A percentile compares a stretch with the other conserved stretches of the same genome.
Evolutionary conservation across 1,140 invertebrate genomes (phyloP).

Genomic region (Agrilus planipennis): DNA sequence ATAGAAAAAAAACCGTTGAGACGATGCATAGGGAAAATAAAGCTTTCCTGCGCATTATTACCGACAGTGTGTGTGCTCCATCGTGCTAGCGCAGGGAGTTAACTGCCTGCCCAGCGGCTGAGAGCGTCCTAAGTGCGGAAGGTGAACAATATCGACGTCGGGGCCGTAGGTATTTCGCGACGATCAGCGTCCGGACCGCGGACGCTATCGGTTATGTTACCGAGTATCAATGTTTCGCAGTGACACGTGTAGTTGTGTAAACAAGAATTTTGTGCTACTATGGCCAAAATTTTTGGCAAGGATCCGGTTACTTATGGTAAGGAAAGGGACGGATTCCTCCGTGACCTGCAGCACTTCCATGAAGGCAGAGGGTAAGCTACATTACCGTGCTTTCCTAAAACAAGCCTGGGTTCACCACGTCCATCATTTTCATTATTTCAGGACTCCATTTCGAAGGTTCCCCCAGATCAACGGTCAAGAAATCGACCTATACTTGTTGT

Average conservation of each 20-base stretch:
- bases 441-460: constrained; percentile 59
- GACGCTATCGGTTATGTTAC: constrained; percentile 22
- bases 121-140: constrained; percentile 30
- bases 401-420: background rate
- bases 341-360: constrained; percentile 62
- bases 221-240: constrained; percentile 16
- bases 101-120: constrained; percentile 27
- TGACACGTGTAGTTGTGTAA: constrained; percentile 27
- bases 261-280: constrained; percentile 26
- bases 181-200: constrained; percentile 10
- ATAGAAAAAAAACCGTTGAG: too few species aligned
- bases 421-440: constrained; percentile 37
- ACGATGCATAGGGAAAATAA: too few species aligned
- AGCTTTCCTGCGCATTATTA: constrained; percentile 32
- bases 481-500: constrained; percentile 83
- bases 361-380: constrained; percentile 59
- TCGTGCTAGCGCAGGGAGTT: constrained; percentile 33
- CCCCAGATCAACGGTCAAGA: constrained; percentile 79
- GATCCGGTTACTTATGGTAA: constrained; percentile 56
- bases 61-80: constrained; percentile 26
- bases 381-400: background rate
- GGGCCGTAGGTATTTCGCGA: constrained; percentile 17
- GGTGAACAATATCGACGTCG: constrained; percentile 25
- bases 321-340: constrained; percentile 57
- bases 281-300: constrained; percentile 60